Evolutionary conservation across 2,113 vertebrate genomes (phyloP), one percentile per base, ranked within the genome.

Genomic region (Sylvilagus bachmani): DNA sequence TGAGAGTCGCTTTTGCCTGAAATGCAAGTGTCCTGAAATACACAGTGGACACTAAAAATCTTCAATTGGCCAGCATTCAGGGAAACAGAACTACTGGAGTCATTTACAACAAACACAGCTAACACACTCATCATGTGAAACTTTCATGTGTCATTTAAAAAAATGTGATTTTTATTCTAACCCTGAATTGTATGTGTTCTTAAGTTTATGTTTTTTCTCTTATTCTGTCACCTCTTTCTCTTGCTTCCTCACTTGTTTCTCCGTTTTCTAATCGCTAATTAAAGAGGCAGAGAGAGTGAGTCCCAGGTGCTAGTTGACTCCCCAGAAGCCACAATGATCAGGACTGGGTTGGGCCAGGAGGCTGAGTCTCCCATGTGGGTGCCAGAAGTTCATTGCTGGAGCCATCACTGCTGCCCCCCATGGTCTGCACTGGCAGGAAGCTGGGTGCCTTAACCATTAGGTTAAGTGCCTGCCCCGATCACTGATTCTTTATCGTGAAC

Each of bases 141-240:
- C 10, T 83, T 44, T 71, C 31, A 36, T 36, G 58, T 80, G 19
- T 51, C 21, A 44, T 66, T 79, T 88, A 82, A 70, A 8, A 31
- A 61, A 16, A 71, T 25, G 81, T 13, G 10, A 29, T 61, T 81
- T 81, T 80, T 49, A 87, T 80, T 74, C 24, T 64, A 86, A 84
- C 19, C 31, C 22, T 5, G 70, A 25, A 51, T 3, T 66, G 69
- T 74, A n/a, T 66, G 38, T 49, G 78, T 69, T 85, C n/a, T 0
- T 11, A 73, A 61, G 25, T 82, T 8, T 78, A 17, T 91, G 93
- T 78, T 58, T 62, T 90, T 90, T 55, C 75, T 36, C 75, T 67
- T 36, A 17, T 31, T 74, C 11, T 74, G 38, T 64, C 31, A 27
- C 49, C 19, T 83, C 16, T 81, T 86, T 83, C 22, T 92, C 73